Percentiles rank a stretch among this genome's conserved stretches.
These are phyloP conservation scores for Larimichthys polyactis DNA, from an alignment of 2,113 vertebrate genomes.

Conservation along the genomic window DNA sequence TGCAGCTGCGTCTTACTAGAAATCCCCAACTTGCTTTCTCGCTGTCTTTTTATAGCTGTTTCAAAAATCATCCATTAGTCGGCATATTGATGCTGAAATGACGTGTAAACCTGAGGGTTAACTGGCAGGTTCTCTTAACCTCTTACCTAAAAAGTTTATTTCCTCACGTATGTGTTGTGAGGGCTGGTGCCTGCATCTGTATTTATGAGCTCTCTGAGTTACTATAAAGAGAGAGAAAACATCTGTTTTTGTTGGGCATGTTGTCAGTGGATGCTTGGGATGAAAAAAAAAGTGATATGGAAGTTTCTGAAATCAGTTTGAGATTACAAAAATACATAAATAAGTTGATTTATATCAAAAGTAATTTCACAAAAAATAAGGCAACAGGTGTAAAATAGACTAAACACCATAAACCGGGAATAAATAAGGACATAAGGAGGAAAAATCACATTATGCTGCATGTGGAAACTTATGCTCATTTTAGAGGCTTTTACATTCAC, in stretches of 20 bases:
- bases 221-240: slow-evolving; percentile 49
- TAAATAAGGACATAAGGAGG: not conserved
- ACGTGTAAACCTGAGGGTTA: slow-evolving; percentile 18
- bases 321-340: slow-evolving; percentile 4
- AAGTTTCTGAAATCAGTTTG: slow-evolving; percentile 9
- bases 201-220: slow-evolving; percentile 70
- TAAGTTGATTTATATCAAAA: not conserved
- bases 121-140: slow-evolving; percentile 32
- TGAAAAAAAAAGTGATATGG: slow-evolving; percentile 10
- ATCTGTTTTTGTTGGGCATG: slow-evolving; percentile 72
- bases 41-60: slow-evolving; percentile 36
- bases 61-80: slow-evolving; percentile 29
- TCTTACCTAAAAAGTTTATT: slow-evolving; percentile 53
- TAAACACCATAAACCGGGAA: not conserved
- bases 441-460: not conserved
- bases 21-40: slow-evolving; percentile 50
- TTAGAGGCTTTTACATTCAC: not conserved
- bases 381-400: not conserved
- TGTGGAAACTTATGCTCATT: not conserved
- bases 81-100: slow-evolving; percentile 14
- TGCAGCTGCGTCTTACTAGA: slow-evolving; percentile 42
- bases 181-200: slow-evolving; percentile 55
- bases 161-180: slow-evolving; percentile 41
- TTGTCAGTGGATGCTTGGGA: slow-evolving; percentile 37
- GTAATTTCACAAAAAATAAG: not conserved